Evolutionary conservation across 2,113 vertebrate genomes (phyloP).

Genomic region (Salminus brasiliensis): DNA sequence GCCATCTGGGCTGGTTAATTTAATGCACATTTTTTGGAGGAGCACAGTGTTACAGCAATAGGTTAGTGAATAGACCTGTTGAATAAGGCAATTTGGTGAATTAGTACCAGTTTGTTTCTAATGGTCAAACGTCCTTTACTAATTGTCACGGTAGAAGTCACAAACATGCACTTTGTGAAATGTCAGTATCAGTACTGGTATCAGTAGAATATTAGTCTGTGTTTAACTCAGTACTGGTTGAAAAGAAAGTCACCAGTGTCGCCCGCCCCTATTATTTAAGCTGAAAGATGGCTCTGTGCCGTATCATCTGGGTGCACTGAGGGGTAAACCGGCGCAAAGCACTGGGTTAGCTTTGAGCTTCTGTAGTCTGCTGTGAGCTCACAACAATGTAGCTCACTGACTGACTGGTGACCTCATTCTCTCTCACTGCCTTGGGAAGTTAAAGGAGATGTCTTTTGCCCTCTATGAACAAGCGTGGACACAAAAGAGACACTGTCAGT

Average conservation of each 20-base stretch:
- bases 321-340: conserved; percentile 8
- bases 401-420: conserved; percentile 25
- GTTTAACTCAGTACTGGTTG: no score
- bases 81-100: no score
- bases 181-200: neutral
- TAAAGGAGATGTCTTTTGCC: conserved; percentile 24
- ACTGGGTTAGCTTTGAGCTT: conserved; percentile 8
- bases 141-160: no score
- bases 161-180: neutral
- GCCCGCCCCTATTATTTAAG: neutral
- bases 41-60: no score
- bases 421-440: conserved; percentile 17
- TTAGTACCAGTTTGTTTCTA: no score
- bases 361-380: conserved; percentile 10
- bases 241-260: no score
- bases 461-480: neutral
- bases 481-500: conserved; percentile 8
- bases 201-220: neutral
- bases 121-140: no score
- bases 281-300: conserved; percentile 28
- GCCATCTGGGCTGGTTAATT: no score
- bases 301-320: conserved; percentile 12
- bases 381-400: conserved; percentile 21
- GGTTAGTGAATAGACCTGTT: no score
- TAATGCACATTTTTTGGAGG: no score